phyloP scores from a whole-genome alignment of 2,888 invertebrate species.

The Epistrophe grossulariae region DNA sequence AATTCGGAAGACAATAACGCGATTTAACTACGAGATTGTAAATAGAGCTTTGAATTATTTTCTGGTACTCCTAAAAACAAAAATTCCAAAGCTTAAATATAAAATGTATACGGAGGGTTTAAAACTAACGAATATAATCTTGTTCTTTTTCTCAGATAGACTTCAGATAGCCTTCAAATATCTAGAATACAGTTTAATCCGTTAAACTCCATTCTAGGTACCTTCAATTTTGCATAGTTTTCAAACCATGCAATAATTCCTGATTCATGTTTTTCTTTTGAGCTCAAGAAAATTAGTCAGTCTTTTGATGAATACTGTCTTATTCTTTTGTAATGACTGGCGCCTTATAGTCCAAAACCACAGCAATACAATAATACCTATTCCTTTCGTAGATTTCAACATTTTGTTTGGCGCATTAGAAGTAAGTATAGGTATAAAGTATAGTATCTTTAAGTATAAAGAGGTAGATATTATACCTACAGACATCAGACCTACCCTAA shows the following conservation, averaged over 20 bases:
- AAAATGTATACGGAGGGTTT: no score
- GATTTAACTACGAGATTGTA: no score
- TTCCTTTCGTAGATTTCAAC: slow-evolving; percentile 29
- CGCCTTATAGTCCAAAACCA: slow-evolving; percentile 50
- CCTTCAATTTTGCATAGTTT: background rate
- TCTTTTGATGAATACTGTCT: slow-evolving; percentile 8
- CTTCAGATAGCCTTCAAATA: no score
- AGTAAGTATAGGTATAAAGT: background rate
- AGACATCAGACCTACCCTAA: slow-evolving; percentile 62
- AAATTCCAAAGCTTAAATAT: no score
- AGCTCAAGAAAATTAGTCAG: slow-evolving; percentile 1
- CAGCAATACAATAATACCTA: background rate
- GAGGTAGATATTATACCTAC: background rate
- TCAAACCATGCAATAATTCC: background rate
- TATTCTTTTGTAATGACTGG: slow-evolving; percentile 65
- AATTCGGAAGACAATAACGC: no score
- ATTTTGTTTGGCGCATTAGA: slow-evolving; percentile 4
- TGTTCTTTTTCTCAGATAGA: no score
- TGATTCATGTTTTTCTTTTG: background rate
- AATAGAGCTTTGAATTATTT: no score
- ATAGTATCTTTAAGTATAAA: no score
- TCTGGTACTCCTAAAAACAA: no score
- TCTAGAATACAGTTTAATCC: no score
- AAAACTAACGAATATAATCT: no score
- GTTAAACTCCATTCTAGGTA: no score